phyloP scores from a whole-genome alignment of 2,113 vertebrate species.

The Circaetus gallicus region DNA sequence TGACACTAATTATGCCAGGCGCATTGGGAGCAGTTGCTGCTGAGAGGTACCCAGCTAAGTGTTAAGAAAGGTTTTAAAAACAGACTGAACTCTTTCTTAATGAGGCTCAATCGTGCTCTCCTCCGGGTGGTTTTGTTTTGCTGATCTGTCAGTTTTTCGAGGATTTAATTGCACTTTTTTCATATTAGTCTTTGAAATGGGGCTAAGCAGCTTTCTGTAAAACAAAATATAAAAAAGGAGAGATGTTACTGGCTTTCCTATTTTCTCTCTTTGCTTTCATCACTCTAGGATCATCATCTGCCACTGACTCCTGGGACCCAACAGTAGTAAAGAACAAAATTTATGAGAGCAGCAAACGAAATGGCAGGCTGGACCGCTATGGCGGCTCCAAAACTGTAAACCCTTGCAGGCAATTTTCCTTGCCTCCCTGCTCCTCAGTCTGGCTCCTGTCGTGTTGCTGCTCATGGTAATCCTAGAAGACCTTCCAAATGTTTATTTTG shows the following conservation, averaged over 20 bases:
- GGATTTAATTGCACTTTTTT: slow-evolving; percentile 79
- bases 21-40: slow-evolving; percentile 65
- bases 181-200: slow-evolving; percentile 76
- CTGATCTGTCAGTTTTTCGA: slow-evolving; percentile 79
- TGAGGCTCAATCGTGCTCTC: slow-evolving; percentile 75
- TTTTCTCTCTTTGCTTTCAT: slow-evolving; percentile 20
- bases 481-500: background rate
- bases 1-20: slow-evolving; percentile 78
- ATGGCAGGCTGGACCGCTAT: background rate
- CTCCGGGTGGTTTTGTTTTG: slow-evolving; percentile 80
- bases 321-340: background rate
- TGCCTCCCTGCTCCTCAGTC: background rate
- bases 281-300: slow-evolving; percentile 13
- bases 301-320: background rate
- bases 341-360: background rate
- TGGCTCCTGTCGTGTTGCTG: background rate
- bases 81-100: slow-evolving; percentile 78
- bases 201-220: slow-evolving; percentile 68
- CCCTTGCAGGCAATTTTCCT: background rate
- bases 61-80: slow-evolving; percentile 80
- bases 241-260: slow-evolving; percentile 51
- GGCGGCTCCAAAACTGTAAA: background rate
- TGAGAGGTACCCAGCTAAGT: slow-evolving; percentile 77
- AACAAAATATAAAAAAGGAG: slow-evolving; percentile 37
- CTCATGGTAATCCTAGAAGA: background rate